phyloP scores from a whole-genome alignment of 2,113 vertebrate species.

The Chloroceryle aenea region DNA sequence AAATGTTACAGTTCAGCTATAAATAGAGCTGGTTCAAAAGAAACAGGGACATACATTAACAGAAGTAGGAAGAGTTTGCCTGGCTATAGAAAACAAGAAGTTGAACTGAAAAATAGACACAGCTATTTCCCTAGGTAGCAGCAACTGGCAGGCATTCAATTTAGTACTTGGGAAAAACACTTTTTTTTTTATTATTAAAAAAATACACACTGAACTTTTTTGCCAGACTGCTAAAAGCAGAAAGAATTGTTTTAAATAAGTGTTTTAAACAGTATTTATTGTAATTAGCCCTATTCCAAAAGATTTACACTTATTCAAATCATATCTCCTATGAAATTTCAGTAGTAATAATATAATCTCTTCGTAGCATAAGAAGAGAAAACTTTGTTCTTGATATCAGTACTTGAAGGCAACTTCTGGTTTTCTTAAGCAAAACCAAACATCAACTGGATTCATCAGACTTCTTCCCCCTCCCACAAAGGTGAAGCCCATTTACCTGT shows the following conservation, averaged over 20 bases:
- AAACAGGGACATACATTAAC: not conserved
- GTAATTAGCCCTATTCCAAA: not conserved
- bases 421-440: not conserved
- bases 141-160: not conserved
- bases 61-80: not conserved
- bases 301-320: not conserved
- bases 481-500: slow-evolving; percentile 84
- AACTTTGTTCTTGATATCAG: not conserved
- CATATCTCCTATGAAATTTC: not conserved
- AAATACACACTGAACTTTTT: not conserved
- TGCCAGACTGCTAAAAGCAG: not conserved
- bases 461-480: not conserved
- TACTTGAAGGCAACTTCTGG: not conserved
- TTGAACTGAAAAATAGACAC: not conserved
- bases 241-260: not conserved
- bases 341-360: not conserved
- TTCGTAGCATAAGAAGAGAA: not conserved
- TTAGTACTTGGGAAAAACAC: not conserved
- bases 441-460: not conserved
- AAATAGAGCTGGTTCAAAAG: not conserved
- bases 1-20: not conserved
- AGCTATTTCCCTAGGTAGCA: not conserved
- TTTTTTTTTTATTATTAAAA: not conserved
- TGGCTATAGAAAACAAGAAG: not conserved
- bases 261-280: not conserved